phyloP scores from a whole-genome alignment of 2,113 vertebrate genomes.

The Pollachius pollachius region DNA sequence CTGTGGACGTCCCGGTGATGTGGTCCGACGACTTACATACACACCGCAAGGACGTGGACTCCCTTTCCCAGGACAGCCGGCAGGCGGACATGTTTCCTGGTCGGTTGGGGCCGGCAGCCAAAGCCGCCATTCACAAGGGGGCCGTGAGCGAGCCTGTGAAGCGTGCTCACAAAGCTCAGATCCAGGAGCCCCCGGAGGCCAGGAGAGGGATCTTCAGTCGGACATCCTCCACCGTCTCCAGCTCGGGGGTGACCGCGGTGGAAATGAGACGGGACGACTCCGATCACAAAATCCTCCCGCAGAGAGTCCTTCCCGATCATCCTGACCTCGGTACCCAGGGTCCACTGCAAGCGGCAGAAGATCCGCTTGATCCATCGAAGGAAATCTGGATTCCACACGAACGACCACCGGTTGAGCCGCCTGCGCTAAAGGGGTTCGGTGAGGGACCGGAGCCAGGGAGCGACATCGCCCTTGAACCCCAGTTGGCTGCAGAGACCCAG shows the following conservation, averaged over 20 bases:
- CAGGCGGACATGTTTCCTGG: conserved; percentile 50
- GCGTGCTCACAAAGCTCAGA: conserved; percentile 76
- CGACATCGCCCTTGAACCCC: conserved; percentile 10
- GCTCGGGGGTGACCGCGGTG: conserved; percentile 26
- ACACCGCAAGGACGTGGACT: conserved; percentile 77
- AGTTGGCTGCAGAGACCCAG: conserved; percentile 23
- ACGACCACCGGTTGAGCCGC: conserved; percentile 25
- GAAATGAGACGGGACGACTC: conserved; percentile 43
- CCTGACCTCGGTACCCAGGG: conserved; percentile 64
- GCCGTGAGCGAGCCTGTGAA: conserved; percentile 82
- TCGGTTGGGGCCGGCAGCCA: conserved; percentile 48
- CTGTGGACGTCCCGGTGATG: conserved; percentile 83
- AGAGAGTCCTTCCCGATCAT: conserved; percentile 48
- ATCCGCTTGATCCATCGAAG: conserved; percentile 22
- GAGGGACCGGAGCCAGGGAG: conserved; percentile 14
- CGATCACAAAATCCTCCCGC: conserved; percentile 47
- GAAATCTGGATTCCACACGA: conserved; percentile 19
- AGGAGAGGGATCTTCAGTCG: conserved; percentile 73
- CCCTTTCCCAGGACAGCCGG: conserved; percentile 65
- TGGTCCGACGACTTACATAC: conserved; percentile 77
- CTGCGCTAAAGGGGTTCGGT: conserved; percentile 17
- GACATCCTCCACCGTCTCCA: conserved; percentile 77
- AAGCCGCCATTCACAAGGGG: conserved; percentile 63
- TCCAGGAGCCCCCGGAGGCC: conserved; percentile 68
- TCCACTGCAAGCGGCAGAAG: conserved; percentile 37